These are phyloP conservation scores for Seriola rivoliana DNA, from an alignment of 2,113 vertebrate species.

Conservation along the genomic window DNA sequence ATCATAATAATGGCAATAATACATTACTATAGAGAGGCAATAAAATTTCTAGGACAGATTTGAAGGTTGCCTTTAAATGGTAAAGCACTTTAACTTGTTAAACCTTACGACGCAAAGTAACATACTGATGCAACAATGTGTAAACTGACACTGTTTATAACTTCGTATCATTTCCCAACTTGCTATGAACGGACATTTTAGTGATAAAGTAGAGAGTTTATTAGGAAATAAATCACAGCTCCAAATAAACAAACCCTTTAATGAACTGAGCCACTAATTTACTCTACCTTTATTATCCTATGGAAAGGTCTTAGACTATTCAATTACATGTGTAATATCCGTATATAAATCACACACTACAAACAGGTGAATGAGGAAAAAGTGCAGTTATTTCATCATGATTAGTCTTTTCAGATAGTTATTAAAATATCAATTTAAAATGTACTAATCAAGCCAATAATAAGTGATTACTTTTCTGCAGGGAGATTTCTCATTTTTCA, in stretches of 20 bases:
- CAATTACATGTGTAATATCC: too few species aligned
- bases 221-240: too few species aligned
- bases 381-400: neutral
- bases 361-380: neutral
- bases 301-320: neutral
- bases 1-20: neutral
- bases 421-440: neutral
- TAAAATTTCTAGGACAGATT: neutral
- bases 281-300: constrained; percentile 22
- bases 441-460: constrained; percentile 8
- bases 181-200: too few species aligned
- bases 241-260: too few species aligned
- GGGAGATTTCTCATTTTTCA: neutral
- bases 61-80: neutral
- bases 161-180: constrained; percentile 9
- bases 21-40: neutral
- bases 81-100: neutral
- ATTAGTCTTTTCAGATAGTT: neutral
- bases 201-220: too few species aligned
- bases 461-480: constrained; percentile 18
- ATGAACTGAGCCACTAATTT: neutral
- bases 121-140: neutral
- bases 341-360: too few species aligned
- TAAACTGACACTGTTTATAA: neutral
- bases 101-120: neutral